These are phyloP conservation scores for Pollenia angustigena DNA, from an alignment of 2,888 invertebrate species.

Conservation along the genomic window DNA sequence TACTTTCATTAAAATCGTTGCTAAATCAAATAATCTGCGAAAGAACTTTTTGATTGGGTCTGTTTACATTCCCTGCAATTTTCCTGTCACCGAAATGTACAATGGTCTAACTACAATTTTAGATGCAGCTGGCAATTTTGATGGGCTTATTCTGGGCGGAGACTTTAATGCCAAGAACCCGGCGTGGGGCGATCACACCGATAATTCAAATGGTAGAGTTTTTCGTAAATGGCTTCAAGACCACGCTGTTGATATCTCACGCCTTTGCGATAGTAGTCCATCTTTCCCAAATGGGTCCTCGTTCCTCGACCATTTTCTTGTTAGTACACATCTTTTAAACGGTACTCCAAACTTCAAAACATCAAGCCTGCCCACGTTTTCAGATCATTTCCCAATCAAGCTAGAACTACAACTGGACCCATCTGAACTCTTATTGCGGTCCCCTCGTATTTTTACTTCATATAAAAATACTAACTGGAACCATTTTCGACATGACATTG, in stretches of 20 bases:
- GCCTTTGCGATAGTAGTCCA: background rate
- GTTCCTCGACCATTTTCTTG: background rate
- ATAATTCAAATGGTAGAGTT: background rate
- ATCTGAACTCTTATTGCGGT: background rate
- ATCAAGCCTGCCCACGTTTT: background rate
- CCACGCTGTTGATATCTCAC: background rate
- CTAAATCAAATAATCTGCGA: background rate
- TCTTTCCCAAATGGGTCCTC: background rate
- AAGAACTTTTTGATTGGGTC: conserved; percentile 24
- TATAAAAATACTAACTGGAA: conserved; percentile 36
- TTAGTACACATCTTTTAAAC: background rate
- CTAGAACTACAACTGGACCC: background rate
- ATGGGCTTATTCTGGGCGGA: conserved; percentile 23
- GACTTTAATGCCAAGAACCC: conserved; percentile 13
- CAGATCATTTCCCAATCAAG: background rate
- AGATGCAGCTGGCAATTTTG: background rate
- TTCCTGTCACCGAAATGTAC: background rate
- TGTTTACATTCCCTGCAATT: conserved; percentile 24
- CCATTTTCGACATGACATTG: background rate
- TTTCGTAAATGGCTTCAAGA: conserved; percentile 11
- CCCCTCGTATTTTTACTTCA: conserved; percentile 6
- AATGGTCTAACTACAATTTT: background rate
- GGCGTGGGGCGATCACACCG: too few species aligned
- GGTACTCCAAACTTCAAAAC: background rate
- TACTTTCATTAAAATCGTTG: background rate